Evolutionary conservation across 2,888 invertebrate genomes (phyloP).

Genomic region (Agrotis clavis): DNA sequence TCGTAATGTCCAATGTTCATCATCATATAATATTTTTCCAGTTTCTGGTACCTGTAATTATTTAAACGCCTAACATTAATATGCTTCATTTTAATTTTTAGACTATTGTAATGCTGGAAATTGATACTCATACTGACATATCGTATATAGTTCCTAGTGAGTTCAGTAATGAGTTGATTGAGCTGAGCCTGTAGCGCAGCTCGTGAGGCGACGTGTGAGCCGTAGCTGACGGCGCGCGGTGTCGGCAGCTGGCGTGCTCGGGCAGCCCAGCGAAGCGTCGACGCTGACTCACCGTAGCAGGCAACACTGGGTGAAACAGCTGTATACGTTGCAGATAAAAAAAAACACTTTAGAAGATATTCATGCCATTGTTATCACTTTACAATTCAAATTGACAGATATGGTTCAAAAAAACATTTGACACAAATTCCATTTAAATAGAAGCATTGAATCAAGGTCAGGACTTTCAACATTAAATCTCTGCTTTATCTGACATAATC

Average conservation of each 20-base stretch:
- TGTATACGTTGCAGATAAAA: conserved; percentile 72
- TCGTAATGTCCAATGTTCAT: conserved; percentile 78
- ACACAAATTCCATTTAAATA: conserved; percentile 28
- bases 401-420: conserved; percentile 28
- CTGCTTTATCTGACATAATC: conserved; percentile 39
- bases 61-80: conserved; percentile 34
- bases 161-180: conserved; percentile 79
- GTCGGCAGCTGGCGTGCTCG: conserved; percentile 93
- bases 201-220: conserved; percentile 64
- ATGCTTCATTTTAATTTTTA: background rate
- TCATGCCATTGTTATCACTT: background rate
- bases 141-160: conserved; percentile 79
- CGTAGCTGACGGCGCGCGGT: conserved; percentile 61
- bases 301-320: conserved; percentile 94
- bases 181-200: conserved; percentile 85
- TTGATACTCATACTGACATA: conserved; percentile 74
- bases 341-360: background rate
- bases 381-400: background rate
- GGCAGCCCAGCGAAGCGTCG: conserved; percentile 95
- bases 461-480: conserved; percentile 39
- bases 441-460: conserved; percentile 43
- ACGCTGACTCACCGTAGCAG: conserved; percentile 95
- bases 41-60: conserved; percentile 80
- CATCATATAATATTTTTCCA: conserved; percentile 80
- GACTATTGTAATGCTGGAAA: background rate